Base-by-base conservation (phyloP, 2,113 vertebrate species). In the Crotophaga sulcirostris region DNA sequence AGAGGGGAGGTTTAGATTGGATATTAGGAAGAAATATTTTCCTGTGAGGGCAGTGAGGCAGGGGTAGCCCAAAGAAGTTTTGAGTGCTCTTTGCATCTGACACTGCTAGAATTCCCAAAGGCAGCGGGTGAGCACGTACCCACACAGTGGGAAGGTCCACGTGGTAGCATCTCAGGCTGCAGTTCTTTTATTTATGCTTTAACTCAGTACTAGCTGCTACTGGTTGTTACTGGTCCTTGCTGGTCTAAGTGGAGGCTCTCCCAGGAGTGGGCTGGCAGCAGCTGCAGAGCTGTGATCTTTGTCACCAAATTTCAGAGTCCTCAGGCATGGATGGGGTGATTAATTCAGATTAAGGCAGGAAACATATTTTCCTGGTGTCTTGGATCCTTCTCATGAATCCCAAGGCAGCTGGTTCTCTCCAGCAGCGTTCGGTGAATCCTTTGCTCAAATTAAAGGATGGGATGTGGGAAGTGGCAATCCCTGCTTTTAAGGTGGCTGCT, bases 101-200 rank as follows among this genome's bases (percentile, higher is more conserved):
- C 34, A 33, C 28, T 34, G 49, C 36, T 16, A 3, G 4, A 1
- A 6, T n/a, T 52, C 31, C 85, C 60, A 47, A 6, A 20, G 74
- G 64, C 25, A 13, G 29, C 6, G 52, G 44, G 11, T 1, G 23
- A 76, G 33, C 74, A 19, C 0, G 0, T 52, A 7, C 45, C 33
- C 14, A 1, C 5, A 59, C 17, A 18, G 15, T 13, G 29, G 14
- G 29, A 28, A 7, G 36, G 45, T 45, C 34, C 34, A 10, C 0
- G 19, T 34, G 20, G 18, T 6, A 5, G 6, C 40, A 54, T 75
- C 49, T 82, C 11, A 13, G 45, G 23, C n/a, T 69, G 60, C 10
- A 69, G 10, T 56, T 62, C 20, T 10, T 5, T 79, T 79, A 14
- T 19, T 14, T 17, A 24, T 2, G 14, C 6, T 66, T 60, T 56